Conservation (phyloP, 2,113 vertebrate species). For the Carettochelys insculpta region DNA sequence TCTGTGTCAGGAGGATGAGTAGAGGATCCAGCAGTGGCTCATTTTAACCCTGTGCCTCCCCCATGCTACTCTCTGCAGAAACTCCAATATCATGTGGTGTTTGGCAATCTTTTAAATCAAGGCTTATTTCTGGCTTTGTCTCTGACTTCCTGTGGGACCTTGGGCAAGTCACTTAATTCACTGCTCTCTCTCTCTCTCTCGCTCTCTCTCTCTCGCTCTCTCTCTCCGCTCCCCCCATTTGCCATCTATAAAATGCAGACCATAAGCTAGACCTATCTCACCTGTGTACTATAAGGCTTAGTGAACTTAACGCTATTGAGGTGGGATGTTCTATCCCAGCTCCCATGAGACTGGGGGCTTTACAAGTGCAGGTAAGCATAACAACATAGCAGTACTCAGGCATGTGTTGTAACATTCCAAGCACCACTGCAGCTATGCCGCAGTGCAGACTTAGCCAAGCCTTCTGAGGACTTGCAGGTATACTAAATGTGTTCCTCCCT, state of each 20-base stretch:
- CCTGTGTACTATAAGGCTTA: not conserved
- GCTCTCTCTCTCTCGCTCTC: too few species aligned
- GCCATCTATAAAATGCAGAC: not conserved
- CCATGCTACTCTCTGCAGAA: not conserved
- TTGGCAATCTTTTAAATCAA: not conserved
- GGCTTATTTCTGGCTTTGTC: not conserved
- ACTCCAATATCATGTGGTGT: not conserved
- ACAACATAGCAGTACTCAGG: not conserved
- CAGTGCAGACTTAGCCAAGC: not conserved
- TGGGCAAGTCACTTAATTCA: not conserved
- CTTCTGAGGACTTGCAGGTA: not conserved
- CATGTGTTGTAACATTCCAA: not conserved
- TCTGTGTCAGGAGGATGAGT: not conserved
- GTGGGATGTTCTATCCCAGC: too few species aligned
- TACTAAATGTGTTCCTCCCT: not conserved
- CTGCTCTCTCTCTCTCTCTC: too few species aligned
- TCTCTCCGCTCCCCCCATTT: too few species aligned
- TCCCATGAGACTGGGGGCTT: not conserved
- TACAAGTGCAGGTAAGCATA: not conserved
- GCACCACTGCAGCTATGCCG: not conserved
- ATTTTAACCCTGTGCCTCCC: not conserved
- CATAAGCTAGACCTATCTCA: not conserved
- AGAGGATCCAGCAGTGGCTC: not conserved
- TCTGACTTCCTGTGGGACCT: not conserved
- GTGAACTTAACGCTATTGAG: not conserved